Percentiles rank a stretch among this genome's conserved stretches.
phyloP scores from a whole-genome alignment of 35 echinoderm and acorn worm genomes.

The Strongylocentrotus purpuratus region DNA sequence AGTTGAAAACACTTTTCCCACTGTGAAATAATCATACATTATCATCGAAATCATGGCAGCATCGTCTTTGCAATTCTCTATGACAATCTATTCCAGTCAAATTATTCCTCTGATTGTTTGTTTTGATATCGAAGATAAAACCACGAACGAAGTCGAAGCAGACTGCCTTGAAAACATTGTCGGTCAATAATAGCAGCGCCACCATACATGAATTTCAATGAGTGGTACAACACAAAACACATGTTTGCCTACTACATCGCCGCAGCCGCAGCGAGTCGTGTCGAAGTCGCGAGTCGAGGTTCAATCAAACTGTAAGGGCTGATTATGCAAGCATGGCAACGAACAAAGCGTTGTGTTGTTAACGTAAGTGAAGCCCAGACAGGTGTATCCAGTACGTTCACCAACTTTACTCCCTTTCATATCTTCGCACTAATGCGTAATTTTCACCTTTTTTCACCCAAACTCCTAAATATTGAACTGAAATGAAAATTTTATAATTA shows the following conservation, averaged over 20 bases:
- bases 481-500: too few relatives aligned
- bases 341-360: conserved; percentile 43
- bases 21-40: too few relatives aligned
- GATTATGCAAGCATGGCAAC: conserved; percentile 35
- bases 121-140: not conserved
- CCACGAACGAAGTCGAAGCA: not conserved
- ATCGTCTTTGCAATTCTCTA: too few relatives aligned
- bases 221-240: not conserved
- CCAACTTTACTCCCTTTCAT: not conserved
- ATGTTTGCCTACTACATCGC: not conserved
- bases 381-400: not conserved
- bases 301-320: not conserved
- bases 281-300: not conserved
- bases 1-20: too few relatives aligned
- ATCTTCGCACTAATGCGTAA: too few relatives aligned
- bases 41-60: too few relatives aligned
- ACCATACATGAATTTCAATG: not conserved
- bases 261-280: not conserved
- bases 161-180: not conserved
- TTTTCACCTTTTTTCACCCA: too few relatives aligned
- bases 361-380: not conserved
- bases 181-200: not conserved
- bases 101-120: not conserved
- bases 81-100: not conserved
- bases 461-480: too few relatives aligned